Evolutionary conservation across 1,140 invertebrate species (phyloP).

Genomic region (Zaprionus gabonicus): DNA sequence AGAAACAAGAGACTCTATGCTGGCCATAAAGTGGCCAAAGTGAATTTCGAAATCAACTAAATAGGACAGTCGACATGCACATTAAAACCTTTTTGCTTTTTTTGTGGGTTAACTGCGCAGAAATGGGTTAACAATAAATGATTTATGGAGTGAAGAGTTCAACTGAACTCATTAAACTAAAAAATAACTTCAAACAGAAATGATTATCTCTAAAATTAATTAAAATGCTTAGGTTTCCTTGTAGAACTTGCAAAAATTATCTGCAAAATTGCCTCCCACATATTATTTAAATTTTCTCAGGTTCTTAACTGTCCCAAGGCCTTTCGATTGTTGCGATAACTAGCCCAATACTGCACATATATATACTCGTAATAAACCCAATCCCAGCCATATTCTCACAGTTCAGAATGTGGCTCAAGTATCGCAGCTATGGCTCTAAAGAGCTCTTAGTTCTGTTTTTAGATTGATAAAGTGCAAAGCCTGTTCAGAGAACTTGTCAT

Average conservation of each 20-base stretch:
- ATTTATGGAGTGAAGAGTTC: conserved; percentile 4
- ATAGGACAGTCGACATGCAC: conserved; percentile 24
- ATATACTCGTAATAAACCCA: not conserved
- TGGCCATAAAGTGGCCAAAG: conserved; percentile 49
- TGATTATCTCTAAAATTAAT: not conserved
- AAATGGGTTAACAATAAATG: conserved; percentile 18
- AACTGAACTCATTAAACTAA: too few species aligned
- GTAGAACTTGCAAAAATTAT: not conserved
- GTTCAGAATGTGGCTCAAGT: conserved; percentile 41
- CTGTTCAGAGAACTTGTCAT: conserved; percentile 22
- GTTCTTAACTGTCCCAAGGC: conserved; percentile 24
- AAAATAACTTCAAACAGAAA: not conserved
- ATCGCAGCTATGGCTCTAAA: conserved; percentile 19
- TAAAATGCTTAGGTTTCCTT: not conserved
- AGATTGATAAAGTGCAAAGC: conserved; percentile 46
- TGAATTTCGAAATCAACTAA: conserved; percentile 49
- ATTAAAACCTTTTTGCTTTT: conserved; percentile 15
- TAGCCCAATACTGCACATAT: conserved; percentile 7
- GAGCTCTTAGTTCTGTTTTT: conserved; percentile 31
- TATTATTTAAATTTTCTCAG: conserved; percentile 15
- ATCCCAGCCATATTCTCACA: conserved; percentile 30
- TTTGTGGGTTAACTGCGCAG: conserved; percentile 23
- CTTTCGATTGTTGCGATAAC: conserved; percentile 30
- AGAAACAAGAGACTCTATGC: conserved; percentile 21
- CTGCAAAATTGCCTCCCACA: not conserved